These are phyloP conservation scores for Strongylocentrotus purpuratus DNA, from an alignment of 35 echinoderm and acorn worm genomes.

Conservation along the genomic window DNA sequence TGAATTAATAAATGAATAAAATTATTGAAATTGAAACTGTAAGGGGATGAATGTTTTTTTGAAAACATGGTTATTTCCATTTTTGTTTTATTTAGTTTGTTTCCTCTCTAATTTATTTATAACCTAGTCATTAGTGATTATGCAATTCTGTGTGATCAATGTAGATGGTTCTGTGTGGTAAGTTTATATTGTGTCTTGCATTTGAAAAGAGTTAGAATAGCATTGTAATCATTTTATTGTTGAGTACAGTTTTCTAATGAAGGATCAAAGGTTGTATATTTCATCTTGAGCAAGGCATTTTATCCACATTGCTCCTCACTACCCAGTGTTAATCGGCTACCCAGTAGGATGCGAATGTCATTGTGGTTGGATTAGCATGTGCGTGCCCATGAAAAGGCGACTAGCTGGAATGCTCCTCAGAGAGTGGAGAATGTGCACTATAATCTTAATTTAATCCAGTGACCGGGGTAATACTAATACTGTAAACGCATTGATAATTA, in stretches of 20 bases:
- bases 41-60: neutral
- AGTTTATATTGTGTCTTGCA: neutral
- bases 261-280: neutral
- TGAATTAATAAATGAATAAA: neutral
- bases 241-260: neutral
- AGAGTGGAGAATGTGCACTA: no score
- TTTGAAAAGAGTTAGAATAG: neutral
- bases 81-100: neutral
- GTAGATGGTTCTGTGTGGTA: neutral
- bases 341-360: no score
- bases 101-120: neutral
- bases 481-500: no score
- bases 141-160: neutral
- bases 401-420: no score
- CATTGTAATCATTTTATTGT: conserved; percentile 1
- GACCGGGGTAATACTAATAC: no score
- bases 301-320: no score
- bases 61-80: neutral
- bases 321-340: no score
- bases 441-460: no score
- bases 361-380: no score
- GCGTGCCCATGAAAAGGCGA: no score
- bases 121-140: neutral
- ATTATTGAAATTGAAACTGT: neutral
- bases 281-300: neutral